These are phyloP conservation scores for Anagyrus pseudococci DNA, from an alignment of 2,888 invertebrate species.

Conservation along the genomic window DNA sequence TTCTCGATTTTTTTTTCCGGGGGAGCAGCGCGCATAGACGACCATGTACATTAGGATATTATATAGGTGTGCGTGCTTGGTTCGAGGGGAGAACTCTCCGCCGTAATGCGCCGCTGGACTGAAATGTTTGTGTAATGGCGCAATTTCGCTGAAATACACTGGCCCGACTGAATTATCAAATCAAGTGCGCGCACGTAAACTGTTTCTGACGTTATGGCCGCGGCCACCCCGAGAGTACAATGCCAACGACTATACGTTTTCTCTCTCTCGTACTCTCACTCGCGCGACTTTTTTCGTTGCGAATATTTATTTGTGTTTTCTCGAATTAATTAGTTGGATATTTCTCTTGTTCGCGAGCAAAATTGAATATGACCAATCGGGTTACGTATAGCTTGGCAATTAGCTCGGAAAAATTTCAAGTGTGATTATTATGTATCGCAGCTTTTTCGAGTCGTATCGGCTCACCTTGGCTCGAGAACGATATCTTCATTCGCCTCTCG, in stretches of 20 bases:
- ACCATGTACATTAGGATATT: background rate
- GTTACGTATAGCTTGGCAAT: too few relatives aligned
- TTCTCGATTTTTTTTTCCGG: too few relatives aligned
- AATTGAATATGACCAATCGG: too few relatives aligned
- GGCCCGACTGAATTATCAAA: background rate
- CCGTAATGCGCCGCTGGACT: background rate
- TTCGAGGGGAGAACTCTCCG: too few relatives aligned
- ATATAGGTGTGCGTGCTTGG: too few relatives aligned
- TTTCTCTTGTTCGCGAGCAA: background rate
- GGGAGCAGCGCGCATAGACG: background rate
- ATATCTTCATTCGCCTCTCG: too few relatives aligned
- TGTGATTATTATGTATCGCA: too few relatives aligned
- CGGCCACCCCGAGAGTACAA: background rate
- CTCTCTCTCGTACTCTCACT: too few relatives aligned
- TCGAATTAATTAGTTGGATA: background rate
- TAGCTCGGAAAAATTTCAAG: too few relatives aligned
- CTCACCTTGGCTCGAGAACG: too few relatives aligned
- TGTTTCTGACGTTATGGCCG: background rate
- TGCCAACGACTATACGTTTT: too few relatives aligned
- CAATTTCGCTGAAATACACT: background rate
- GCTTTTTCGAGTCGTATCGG: too few relatives aligned
- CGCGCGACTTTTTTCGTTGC: background rate
- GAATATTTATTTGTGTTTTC: background rate
- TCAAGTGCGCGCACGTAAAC: background rate
- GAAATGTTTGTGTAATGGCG: background rate